Percentiles rank a stretch among this genome's conserved stretches.
Evolutionary conservation across 1,140 invertebrate species (phyloP).

Genomic region (Gryon sp.): DNA sequence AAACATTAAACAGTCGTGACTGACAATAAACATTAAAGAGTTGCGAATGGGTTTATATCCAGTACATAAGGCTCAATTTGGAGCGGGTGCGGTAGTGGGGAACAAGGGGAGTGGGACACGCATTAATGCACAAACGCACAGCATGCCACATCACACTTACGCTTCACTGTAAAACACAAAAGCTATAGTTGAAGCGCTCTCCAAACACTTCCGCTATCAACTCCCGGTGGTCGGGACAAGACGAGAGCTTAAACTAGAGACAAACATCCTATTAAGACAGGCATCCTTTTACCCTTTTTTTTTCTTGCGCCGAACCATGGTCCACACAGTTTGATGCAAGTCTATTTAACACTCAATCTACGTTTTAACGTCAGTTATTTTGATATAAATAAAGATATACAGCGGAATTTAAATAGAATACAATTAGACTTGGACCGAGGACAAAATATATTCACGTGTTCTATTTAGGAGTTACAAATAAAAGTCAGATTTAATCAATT

Average conservation of each 20-base stretch:
- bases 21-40: constrained; percentile 54
- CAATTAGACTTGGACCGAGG: constrained; percentile 43
- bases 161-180: constrained; percentile 54
- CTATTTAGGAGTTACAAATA: constrained; percentile 31
- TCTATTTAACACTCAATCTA: constrained; percentile 61
- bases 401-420: constrained; percentile 47
- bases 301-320: constrained; percentile 7
- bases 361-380: constrained; percentile 48
- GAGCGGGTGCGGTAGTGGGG: constrained; percentile 21
- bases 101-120: constrained; percentile 54
- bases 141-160: constrained; percentile 59
- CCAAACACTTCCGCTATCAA: constrained; percentile 63
- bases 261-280: constrained; percentile 64
- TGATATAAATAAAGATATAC: constrained; percentile 59
- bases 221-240: constrained; percentile 63
- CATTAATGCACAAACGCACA: constrained; percentile 72
- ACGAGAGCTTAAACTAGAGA: constrained; percentile 63
- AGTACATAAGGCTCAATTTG: constrained; percentile 36
- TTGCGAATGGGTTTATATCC: constrained; percentile 47
- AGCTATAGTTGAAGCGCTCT: constrained; percentile 57
- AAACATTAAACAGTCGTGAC: constrained; percentile 38
- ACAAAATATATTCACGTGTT: constrained; percentile 34
- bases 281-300: constrained; percentile 49
- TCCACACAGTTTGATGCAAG: constrained; percentile 55
- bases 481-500: constrained; percentile 19